These are phyloP conservation scores for Mus spretus DNA, from an alignment of 2,797 vertebrate species.

Conservation along the genomic window DNA sequence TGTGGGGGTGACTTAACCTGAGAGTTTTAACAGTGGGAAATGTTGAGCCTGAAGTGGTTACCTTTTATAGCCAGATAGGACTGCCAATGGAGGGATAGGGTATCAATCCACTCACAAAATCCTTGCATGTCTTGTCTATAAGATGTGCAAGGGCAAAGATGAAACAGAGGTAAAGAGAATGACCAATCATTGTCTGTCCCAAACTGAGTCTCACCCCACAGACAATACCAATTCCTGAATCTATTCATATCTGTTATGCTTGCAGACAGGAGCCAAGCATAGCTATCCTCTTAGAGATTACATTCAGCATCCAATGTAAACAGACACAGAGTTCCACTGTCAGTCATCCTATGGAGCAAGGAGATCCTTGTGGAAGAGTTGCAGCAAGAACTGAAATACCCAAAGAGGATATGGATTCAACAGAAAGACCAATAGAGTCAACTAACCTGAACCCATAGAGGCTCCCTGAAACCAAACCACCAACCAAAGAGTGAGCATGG, in stretches of 20 bases:
- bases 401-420: not conserved
- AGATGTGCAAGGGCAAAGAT: not conserved
- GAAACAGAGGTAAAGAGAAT: not conserved
- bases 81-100: not conserved
- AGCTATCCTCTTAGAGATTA: not conserved
- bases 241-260: not conserved
- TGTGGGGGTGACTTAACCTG: too few species aligned
- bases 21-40: too few species aligned
- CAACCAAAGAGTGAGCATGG: not conserved
- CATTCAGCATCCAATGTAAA: not conserved
- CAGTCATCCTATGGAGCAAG: not conserved
- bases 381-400: not conserved
- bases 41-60: too few species aligned
- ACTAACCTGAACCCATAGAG: not conserved
- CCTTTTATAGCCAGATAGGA: not conserved
- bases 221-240: not conserved
- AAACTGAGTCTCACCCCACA: not conserved
- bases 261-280: not conserved
- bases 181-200: not conserved
- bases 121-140: not conserved
- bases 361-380: not conserved
- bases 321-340: not conserved
- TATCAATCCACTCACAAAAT: not conserved
- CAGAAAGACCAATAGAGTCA: not conserved
- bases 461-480: not conserved